A percentile compares a stretch with the other conserved stretches of the same genome.
Conservation (phyloP, 2,797 vertebrate genomes). For the Percopsis omiscomaycus region DNA sequence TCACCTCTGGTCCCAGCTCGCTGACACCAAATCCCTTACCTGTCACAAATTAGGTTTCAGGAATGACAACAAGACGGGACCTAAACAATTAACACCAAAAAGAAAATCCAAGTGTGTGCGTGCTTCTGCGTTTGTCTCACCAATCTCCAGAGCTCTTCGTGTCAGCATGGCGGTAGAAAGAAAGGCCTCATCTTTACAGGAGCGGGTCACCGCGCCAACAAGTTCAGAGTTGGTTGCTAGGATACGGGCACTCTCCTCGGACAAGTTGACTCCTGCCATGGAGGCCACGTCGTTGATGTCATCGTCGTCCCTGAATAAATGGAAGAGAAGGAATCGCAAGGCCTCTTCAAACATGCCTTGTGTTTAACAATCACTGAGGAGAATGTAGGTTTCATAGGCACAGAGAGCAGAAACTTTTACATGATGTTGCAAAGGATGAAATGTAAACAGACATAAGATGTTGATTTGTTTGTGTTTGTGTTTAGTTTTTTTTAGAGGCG, state of each 20-base stretch:
- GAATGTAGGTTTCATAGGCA: neutral
- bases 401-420: too few relatives aligned
- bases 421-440: too few relatives aligned
- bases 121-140: conserved; percentile 63
- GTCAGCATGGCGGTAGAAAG: conserved; percentile 84
- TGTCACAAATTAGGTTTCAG: conserved; percentile 47
- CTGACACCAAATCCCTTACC: conserved; percentile 90
- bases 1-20: conserved; percentile 88
- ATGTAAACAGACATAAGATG: too few relatives aligned
- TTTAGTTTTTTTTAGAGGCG: too few relatives aligned
- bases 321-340: conserved; percentile 1
- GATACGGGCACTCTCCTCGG: conserved; percentile 92
- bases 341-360: too few relatives aligned
- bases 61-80: neutral
- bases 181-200: conserved; percentile 92
- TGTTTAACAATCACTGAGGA: neutral
- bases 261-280: conserved; percentile 94
- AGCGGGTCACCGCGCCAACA: conserved; percentile 90
- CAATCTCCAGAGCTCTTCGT: conserved; percentile 88
- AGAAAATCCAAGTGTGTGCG: too few relatives aligned
- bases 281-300: conserved; percentile 95
- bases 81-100: neutral
- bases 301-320: conserved; percentile 87
- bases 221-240: conserved; percentile 91
- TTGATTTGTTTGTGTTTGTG: too few relatives aligned